Evolutionary conservation across 35 echinoderm and acorn worm species (phyloP).

Genomic region (Ptychodera flava): DNA sequence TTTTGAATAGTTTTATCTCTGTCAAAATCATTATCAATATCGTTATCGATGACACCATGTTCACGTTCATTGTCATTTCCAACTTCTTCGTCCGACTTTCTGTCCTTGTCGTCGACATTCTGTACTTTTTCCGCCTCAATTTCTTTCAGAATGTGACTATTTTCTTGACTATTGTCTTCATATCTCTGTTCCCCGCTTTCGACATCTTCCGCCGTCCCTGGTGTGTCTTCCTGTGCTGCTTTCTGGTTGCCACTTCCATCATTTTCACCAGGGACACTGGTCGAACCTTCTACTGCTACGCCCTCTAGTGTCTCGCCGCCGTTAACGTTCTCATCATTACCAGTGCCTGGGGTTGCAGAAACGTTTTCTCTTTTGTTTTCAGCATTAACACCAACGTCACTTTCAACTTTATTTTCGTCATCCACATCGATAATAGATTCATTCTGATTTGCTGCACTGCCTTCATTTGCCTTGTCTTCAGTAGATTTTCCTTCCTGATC

Average conservation of each 20-base stretch:
- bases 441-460: background rate
- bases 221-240: background rate
- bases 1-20: too few species aligned
- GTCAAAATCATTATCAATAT: too few species aligned
- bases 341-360: too few species aligned
- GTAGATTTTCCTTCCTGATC: background rate
- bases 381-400: background rate
- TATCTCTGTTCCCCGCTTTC: background rate
- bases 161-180: too few species aligned
- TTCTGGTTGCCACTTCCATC: background rate
- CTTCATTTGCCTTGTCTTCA: background rate
- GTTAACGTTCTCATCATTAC: background rate
- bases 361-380: too few species aligned
- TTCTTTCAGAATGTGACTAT: too few species aligned
- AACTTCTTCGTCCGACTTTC: too few species aligned
- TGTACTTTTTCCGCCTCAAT: too few species aligned
- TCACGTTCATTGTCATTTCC: too few species aligned
- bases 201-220: background rate
- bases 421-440: background rate
- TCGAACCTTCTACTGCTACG: background rate
- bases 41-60: too few species aligned
- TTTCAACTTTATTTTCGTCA: background rate
- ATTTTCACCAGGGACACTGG: background rate
- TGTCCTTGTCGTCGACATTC: too few species aligned
- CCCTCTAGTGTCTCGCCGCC: background rate